Evolutionary conservation across 2,888 invertebrate species (phyloP), one percentile per base, ranked within the genome.

Genomic region (Limnephilus lunatus): DNA sequence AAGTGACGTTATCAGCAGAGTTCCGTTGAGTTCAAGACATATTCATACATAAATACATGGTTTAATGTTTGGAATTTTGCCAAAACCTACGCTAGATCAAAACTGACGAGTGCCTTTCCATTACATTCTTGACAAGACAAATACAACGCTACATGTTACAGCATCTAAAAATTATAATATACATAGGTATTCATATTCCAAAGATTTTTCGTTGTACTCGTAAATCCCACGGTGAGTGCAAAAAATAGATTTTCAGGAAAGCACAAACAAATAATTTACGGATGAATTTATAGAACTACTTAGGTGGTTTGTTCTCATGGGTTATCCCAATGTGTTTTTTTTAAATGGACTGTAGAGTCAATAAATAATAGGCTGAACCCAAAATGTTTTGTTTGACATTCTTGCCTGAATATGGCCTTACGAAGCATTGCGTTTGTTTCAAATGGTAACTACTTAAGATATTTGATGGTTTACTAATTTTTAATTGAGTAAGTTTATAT

Each of bases 141-240:
- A 86, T 86, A 86, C 48, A 44, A 4, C 30, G 86, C n/a, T 86
- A 35, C 86, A 30, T 86, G 9, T 86, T 86, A 44, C 7, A 15
- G 44, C 68, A 85, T 85, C 90, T 85, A 90, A 85, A 85, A 85
- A 81, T 90, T 85, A 90, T 85, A 85, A 90, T 85, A 90, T 90
- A n/a, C n/a, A n/a, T n/a, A n/a, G n/a, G n/a, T n/a, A 90, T 90
- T 48, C 68, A 85, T 85, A 32, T 85, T 85, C 25, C n/a, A 15
- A 19, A 83, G 83, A 83, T 83, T 53, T 85, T n/a, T 81, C 68
- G 25, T 25, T 25, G 68, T n/a, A n/a, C n/a, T 25, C 0, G 25
- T n/a, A 68, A 68, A 68, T 68, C 68, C 9, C 68, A n/a, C 1
- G 68, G 25, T n/a, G 68, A 25, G 2, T 68, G 2, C 9, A 25